Evolutionary conservation across 2,888 invertebrate genomes (phyloP).

Genomic region (Coremacera marginata): DNA sequence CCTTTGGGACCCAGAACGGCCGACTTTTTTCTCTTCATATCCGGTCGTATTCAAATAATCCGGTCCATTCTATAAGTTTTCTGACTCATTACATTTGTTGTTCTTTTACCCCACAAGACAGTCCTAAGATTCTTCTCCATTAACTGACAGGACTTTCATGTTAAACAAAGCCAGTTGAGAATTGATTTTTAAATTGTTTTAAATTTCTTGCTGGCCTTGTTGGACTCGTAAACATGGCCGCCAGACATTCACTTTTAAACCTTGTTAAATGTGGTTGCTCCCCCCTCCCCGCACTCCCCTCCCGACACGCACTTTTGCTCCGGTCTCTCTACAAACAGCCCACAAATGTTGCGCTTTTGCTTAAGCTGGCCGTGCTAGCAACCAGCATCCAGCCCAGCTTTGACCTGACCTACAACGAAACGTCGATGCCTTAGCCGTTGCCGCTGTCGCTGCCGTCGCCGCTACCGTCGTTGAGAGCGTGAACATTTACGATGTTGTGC

Average conservation of each 20-base stretch:
- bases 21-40: too few species aligned
- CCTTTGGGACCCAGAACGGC: too few species aligned
- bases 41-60: too few species aligned
- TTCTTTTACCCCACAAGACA: too few species aligned
- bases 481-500: not conserved
- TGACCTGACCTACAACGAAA: slow-evolving; percentile 11
- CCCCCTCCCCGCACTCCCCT: not conserved
- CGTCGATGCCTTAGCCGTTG: not conserved
- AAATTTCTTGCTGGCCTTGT: not conserved
- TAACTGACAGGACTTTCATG: not conserved
- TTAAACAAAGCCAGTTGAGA: not conserved
- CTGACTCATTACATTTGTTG: too few species aligned
- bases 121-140: too few species aligned
- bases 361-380: not conserved
- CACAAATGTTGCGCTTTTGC: slow-evolving; percentile 1
- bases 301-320: slow-evolving; percentile 2
- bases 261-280: slow-evolving; percentile 16
- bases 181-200: not conserved
- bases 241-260: slow-evolving; percentile 14
- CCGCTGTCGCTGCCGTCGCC: not conserved
- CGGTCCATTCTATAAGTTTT: too few species aligned
- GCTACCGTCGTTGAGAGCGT: not conserved
- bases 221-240: not conserved
- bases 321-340: too few species aligned
- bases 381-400: not conserved